Evolutionary conservation across 2,797 vertebrate species (phyloP), one percentile per base, ranked within the genome.

Genomic region (Echiichthys vipera): DNA sequence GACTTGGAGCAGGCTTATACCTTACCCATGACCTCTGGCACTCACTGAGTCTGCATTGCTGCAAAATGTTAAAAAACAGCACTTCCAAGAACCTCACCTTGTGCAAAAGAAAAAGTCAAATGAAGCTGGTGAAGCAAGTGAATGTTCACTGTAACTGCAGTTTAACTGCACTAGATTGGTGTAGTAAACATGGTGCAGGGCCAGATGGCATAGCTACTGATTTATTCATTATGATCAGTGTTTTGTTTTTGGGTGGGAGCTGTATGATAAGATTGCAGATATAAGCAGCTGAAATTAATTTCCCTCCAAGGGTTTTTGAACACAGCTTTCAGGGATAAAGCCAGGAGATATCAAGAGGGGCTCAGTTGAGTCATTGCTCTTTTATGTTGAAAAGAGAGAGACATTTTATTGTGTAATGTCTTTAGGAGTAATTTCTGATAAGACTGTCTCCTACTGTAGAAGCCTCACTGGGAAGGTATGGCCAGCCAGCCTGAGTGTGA

Each of bases 381-480:
- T 56, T 66, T 29, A 51, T 45, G 7, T 40, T 46, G 17, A 68
- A 64, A n/a, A n/a, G n/a, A n/a, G n/a, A n/a, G 46, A 69, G 27
- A 62, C 13, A 14, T 72, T 74, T 75, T 55, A 62, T 36, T 74
- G 4, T 59, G 40, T 43, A 36, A 74, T 34, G 3, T 54, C 40
- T 53, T 58, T 20, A 36, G 13, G 24, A 46, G 32, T 53, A 22
- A 10, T 71, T 54, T 65, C 45, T 45, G 74, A 71, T 68, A 58
- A 62, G 32, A 59, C 63, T 49, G 51, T 72, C 27, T 72, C 46
- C 72, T 53, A 15, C 50, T 25, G 32, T 42, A 14, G n/a, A 65
- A 24, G 27, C 22, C 11, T 62, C 17, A 27, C 36, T 72, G 25
- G 58, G 15, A 45, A 67, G 9, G 39, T 17, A 25, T 29, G 4